A percentile compares a stretch with the other conserved stretches of the same genome.
phyloP scores from a whole-genome alignment of 2,888 invertebrate genomes.

The Notocelia uddmanniana region DNA sequence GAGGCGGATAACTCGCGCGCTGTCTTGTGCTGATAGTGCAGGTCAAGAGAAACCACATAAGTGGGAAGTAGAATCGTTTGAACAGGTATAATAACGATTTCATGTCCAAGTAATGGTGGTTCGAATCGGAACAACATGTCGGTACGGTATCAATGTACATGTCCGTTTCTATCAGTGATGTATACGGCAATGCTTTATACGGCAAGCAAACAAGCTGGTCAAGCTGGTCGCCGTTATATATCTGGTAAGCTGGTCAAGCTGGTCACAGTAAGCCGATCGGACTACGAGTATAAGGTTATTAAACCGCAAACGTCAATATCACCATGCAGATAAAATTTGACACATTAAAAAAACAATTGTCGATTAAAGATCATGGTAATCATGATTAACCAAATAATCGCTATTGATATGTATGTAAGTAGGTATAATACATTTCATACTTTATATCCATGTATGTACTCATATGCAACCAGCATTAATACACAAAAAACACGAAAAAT shows the following conservation, averaged over 20 bases:
- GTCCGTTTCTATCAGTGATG: slow-evolving; percentile 29
- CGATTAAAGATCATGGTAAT: not conserved
- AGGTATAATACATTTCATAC: too few species aligned
- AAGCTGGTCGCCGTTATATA: slow-evolving; percentile 6
- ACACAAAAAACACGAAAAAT: too few species aligned
- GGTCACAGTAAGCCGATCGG: not conserved
- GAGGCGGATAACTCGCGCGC: too few species aligned
- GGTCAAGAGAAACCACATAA: slow-evolving; percentile 15
- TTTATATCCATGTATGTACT: too few species aligned
- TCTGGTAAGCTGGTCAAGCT: slow-evolving; percentile 47
- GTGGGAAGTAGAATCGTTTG: not conserved
- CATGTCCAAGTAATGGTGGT: slow-evolving; percentile 8
- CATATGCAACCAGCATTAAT: too few species aligned
- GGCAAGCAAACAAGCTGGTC: slow-evolving; percentile 48
- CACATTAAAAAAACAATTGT: not conserved
- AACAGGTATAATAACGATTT: slow-evolving; percentile 2
- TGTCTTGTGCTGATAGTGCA: not conserved
- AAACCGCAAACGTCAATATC: not conserved
- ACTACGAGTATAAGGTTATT: not conserved
- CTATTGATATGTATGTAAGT: too few species aligned
- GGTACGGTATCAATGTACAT: slow-evolving; percentile 17
- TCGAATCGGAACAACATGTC: slow-evolving; percentile 5
- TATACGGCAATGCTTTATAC: slow-evolving; percentile 49
- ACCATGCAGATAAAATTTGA: slow-evolving; percentile 1
- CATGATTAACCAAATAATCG: not conserved